These are phyloP conservation scores for Theropithecus gelada DNA, from an alignment of 2,113 vertebrate species.

Conservation along the genomic window DNA sequence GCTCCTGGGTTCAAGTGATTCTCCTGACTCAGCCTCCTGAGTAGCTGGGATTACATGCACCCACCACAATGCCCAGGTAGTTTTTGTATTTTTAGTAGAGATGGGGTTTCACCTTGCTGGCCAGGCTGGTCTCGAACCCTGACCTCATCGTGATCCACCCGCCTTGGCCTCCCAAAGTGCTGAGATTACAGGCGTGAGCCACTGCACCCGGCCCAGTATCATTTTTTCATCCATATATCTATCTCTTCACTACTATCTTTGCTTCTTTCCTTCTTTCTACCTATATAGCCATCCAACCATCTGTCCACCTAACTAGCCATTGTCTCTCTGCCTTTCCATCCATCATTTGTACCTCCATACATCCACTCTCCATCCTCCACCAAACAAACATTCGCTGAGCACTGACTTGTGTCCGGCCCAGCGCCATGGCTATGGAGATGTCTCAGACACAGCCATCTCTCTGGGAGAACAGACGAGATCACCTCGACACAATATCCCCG, in stretches of 20 bases:
- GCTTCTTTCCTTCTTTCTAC: neutral
- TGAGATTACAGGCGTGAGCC: too few species aligned
- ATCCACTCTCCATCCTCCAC: neutral
- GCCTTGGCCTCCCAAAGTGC: too few species aligned
- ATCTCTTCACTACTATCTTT: neutral
- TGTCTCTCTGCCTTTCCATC: neutral
- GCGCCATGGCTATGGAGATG: fast-evolving
- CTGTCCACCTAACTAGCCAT: neutral
- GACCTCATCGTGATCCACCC: too few species aligned
- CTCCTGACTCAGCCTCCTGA: too few species aligned
- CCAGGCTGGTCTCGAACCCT: too few species aligned
- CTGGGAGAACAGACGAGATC: neutral
- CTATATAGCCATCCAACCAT: neutral
- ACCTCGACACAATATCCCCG: neutral
- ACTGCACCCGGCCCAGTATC: too few species aligned
- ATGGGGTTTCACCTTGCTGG: too few species aligned
- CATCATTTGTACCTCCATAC: neutral
- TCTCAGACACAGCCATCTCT: neutral
- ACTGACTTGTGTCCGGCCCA: neutral
- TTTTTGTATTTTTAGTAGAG: too few species aligned
- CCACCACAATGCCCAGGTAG: too few species aligned
- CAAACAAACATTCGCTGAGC: neutral
- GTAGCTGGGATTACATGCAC: too few species aligned
- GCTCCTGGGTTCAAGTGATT: too few species aligned
- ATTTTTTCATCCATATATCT: neutral